These are phyloP conservation scores for Matsumyia berberina DNA, from an alignment of 2,888 invertebrate species.

Conservation along the genomic window DNA sequence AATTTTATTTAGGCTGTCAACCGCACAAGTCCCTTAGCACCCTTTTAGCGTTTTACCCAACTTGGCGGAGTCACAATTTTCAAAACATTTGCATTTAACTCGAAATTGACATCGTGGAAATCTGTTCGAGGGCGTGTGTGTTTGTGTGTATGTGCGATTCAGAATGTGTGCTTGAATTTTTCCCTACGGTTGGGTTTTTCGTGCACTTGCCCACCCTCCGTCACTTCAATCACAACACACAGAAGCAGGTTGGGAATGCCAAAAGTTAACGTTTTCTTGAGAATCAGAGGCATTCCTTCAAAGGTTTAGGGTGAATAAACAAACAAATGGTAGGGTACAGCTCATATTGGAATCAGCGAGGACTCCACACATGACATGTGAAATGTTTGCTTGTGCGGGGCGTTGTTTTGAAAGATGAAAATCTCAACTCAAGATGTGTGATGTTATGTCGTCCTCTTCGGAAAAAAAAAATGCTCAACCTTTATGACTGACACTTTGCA, in stretches of 20 bases:
- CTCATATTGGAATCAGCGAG: constrained; percentile 13
- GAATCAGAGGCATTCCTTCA: constrained; percentile 43
- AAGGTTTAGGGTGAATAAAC: constrained; percentile 54
- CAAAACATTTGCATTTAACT: constrained; percentile 72
- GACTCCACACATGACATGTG: constrained; percentile 32
- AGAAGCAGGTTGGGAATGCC: constrained; percentile 22
- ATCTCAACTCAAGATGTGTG: constrained; percentile 49
- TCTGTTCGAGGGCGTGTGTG: constrained; percentile 33
- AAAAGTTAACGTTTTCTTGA: constrained; percentile 54
- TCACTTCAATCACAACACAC: constrained; percentile 6
- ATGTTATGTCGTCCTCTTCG: constrained; percentile 25
- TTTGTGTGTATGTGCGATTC: too few species aligned
- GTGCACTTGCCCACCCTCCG: constrained; percentile 38
- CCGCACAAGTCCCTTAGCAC: constrained; percentile 50
- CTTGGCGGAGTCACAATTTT: constrained; percentile 53
- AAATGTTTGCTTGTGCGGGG: constrained; percentile 17
- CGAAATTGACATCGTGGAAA: constrained; percentile 63
- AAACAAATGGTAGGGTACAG: constrained; percentile 41
- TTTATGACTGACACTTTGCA: constrained; percentile 34
- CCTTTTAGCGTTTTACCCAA: constrained; percentile 40
- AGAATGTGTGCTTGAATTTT: constrained; percentile 24
- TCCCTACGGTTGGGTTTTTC: constrained; percentile 44
- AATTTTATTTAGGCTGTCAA: constrained; percentile 73
- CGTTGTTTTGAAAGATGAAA: constrained; percentile 29
- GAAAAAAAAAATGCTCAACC: constrained; percentile 1